These are phyloP conservation scores for Gorilla gorilla DNA, from an alignment of 2,113 vertebrate genomes.

Conservation along the genomic window DNA sequence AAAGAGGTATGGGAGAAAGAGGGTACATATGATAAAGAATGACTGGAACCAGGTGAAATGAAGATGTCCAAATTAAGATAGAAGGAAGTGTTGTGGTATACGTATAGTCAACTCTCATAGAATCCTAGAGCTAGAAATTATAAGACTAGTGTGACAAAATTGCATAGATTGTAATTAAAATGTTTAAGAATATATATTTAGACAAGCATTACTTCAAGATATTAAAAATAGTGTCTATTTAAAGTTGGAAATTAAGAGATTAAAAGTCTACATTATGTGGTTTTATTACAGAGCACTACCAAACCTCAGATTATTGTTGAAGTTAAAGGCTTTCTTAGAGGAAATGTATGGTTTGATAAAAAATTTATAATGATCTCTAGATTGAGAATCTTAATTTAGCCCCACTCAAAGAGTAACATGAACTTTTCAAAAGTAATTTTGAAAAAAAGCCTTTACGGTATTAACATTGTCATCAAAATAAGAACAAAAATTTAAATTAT, in stretches of 20 bases:
- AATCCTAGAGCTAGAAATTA: neutral
- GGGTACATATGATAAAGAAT: neutral
- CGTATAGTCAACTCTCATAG: neutral
- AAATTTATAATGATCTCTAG: neutral
- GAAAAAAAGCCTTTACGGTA: neutral
- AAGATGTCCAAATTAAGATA: neutral
- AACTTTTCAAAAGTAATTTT: conserved; percentile 1
- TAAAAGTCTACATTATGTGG: neutral
- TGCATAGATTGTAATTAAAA: conserved; percentile 21
- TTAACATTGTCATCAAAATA: conserved; percentile 12
- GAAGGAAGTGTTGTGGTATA: neutral
- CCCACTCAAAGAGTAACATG: neutral
- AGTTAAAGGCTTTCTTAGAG: neutral
- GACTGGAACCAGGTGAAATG: neutral
- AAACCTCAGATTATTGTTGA: conserved; percentile 16
- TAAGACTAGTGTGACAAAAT: neutral
- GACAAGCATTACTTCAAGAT: neutral
- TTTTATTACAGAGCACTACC: neutral
- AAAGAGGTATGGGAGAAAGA: neutral
- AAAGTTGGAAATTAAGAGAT: neutral
- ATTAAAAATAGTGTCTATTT: neutral
- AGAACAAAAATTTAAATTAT: neutral
- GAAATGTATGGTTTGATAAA: neutral
- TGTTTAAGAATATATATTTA: neutral
- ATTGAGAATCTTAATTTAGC: conserved; percentile 29